A percentile compares a stretch with the other conserved stretches of the same genome.
These are phyloP conservation scores for Protonemura montana DNA, from an alignment of 2,888 invertebrate species.

Conservation along the genomic window DNA sequence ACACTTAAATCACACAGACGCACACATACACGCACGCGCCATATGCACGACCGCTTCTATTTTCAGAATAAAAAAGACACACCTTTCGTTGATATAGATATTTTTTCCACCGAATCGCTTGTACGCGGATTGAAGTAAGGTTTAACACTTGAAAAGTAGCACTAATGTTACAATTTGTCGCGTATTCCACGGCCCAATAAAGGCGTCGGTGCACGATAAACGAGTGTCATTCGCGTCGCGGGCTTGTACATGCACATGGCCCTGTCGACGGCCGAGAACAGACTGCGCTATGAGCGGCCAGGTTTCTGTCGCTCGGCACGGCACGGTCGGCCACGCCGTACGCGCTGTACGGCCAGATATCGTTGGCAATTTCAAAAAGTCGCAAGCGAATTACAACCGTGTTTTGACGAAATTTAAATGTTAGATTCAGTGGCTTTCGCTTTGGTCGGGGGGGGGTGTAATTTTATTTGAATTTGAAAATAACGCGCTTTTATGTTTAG, in stretches of 20 bases:
- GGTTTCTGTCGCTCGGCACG: conserved; percentile 44
- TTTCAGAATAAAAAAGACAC: no score
- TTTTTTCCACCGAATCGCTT: no score
- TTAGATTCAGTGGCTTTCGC: not conserved
- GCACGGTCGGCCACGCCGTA: conserved; percentile 40
- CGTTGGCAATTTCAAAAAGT: not conserved
- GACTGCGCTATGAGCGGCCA: not conserved
- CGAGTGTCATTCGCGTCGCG: not conserved
- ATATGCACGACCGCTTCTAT: no score
- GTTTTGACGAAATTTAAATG: not conserved
- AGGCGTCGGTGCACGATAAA: no score
- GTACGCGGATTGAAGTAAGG: no score
- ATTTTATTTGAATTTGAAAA: conserved; percentile 46
- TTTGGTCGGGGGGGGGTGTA: conserved; percentile 41
- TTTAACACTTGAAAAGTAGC: no score
- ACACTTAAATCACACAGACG: no score
- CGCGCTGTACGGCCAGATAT: not conserved
- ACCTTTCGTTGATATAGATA: no score
- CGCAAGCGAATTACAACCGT: no score
- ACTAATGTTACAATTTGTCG: no score
- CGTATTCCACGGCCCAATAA: no score
- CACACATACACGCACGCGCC: no score
- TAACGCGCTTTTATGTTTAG: conserved; percentile 46
- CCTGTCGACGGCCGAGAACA: not conserved
- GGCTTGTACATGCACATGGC: conserved; percentile 25